Percentiles rank a stretch among this genome's conserved stretches.
Evolutionary conservation across 2,113 vertebrate genomes (phyloP).

Genomic region (Riparia riparia): DNA sequence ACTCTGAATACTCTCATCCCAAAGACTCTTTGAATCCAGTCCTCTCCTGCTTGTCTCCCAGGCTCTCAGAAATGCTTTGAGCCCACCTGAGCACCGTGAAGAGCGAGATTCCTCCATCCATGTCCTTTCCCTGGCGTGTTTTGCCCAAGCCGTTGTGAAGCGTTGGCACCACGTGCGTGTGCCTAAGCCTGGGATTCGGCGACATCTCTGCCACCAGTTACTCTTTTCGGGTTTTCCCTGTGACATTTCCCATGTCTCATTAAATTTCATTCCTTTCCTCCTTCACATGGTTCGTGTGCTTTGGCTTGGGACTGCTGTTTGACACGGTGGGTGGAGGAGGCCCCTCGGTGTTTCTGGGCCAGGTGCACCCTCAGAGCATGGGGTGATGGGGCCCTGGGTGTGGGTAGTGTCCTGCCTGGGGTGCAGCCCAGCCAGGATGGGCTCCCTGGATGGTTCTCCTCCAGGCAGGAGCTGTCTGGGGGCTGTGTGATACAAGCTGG

Average conservation of each 20-base stretch:
- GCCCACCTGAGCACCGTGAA: not conserved
- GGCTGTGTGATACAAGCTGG: not conserved
- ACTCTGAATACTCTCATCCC: not conserved
- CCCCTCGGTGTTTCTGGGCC: not conserved
- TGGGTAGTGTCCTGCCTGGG: not conserved
- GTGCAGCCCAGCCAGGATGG: not conserved
- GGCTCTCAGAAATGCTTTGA: not conserved
- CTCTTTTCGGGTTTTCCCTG: not conserved
- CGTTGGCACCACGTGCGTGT: accelerated
- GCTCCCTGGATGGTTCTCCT: not conserved
- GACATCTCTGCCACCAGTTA: not conserved
- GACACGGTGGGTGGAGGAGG: not conserved
- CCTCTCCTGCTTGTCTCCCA: not conserved
- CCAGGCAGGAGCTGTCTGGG: not conserved
- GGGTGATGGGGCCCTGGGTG: not conserved
- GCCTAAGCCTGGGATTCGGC: not conserved
- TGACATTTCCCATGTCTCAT: not conserved
- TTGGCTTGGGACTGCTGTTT: not conserved
- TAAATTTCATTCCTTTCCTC: slow-evolving; percentile 1
- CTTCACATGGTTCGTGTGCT: not conserved
- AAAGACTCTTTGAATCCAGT: not conserved
- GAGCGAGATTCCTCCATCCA: not conserved
- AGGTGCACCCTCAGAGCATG: accelerated
- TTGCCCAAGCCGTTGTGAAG: not conserved
- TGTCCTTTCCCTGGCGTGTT: not conserved